Evolutionary conservation across 2,888 invertebrate species (phyloP).

Genomic region (Diogma glabrata): DNA sequence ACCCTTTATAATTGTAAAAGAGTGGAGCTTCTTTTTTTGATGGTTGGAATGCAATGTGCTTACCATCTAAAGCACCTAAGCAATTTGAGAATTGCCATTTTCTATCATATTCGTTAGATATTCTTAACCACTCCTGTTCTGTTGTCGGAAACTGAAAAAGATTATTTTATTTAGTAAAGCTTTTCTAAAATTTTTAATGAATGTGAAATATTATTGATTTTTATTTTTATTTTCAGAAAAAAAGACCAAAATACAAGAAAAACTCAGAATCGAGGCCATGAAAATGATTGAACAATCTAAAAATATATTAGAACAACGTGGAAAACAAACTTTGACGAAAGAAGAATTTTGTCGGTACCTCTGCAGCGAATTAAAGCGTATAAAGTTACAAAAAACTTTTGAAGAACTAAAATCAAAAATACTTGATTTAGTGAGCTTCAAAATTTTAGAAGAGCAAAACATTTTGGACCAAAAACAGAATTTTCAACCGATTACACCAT

Average conservation of each 20-base stretch:
- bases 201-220: not conserved
- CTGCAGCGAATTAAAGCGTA: too few relatives aligned
- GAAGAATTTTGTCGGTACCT: not conserved
- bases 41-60: not conserved
- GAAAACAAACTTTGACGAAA: not conserved
- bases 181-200: not conserved
- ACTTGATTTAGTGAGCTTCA: not conserved
- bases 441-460: not conserved
- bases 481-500: too few relatives aligned
- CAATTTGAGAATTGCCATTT: slow-evolving; percentile 8
- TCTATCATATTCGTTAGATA: not conserved
- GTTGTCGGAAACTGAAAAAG: not conserved
- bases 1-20: not conserved
- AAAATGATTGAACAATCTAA: not conserved
- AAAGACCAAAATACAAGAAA: not conserved
- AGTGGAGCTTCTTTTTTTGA: not conserved
- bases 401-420: not conserved
- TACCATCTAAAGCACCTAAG: slow-evolving; percentile 7
- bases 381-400: not conserved
- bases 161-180: not conserved
- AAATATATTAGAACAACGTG: not conserved
- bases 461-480: too few relatives aligned
- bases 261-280: not conserved
- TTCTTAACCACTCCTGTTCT: slow-evolving; percentile 1
- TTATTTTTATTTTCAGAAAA: not conserved